Evolutionary conservation across 2,888 invertebrate species (phyloP).

Genomic region (Nebria salina): DNA sequence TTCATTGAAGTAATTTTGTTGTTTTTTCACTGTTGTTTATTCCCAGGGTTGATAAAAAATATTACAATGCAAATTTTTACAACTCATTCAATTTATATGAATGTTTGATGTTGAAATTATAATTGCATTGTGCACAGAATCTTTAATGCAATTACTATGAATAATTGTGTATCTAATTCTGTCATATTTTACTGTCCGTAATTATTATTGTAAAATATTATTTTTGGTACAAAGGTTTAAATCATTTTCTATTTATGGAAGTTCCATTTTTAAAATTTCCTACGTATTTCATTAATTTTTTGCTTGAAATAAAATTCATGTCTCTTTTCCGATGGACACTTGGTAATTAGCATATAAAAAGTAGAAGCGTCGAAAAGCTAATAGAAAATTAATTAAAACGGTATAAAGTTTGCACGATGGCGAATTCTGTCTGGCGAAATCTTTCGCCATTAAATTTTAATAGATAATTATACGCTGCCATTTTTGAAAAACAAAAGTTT

Average conservation of each 20-base stretch:
- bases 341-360: conserved; percentile 18
- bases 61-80: not conserved
- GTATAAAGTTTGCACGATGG: conserved; percentile 15
- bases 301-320: not conserved
- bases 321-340: conserved; percentile 8
- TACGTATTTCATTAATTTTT: not conserved
- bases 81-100: not conserved
- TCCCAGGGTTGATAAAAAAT: not conserved
- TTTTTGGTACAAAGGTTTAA: too few species aligned
- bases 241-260: not conserved
- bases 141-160: not conserved
- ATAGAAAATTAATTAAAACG: conserved; percentile 33
- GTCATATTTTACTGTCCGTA: too few species aligned
- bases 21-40: not conserved
- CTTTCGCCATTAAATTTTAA: conserved; percentile 34
- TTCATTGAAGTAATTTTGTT: not conserved
- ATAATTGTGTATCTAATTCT: not conserved
- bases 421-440: conserved; percentile 6
- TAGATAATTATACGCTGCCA: conserved; percentile 31
- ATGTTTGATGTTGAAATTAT: not conserved
- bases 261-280: not conserved
- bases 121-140: not conserved
- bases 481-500: conserved; percentile 28
- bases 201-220: not conserved
- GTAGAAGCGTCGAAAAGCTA: conserved; percentile 26